Evolutionary conservation across 2,888 invertebrate genomes (phyloP).

Genomic region (Adineta ricciae): DNA sequence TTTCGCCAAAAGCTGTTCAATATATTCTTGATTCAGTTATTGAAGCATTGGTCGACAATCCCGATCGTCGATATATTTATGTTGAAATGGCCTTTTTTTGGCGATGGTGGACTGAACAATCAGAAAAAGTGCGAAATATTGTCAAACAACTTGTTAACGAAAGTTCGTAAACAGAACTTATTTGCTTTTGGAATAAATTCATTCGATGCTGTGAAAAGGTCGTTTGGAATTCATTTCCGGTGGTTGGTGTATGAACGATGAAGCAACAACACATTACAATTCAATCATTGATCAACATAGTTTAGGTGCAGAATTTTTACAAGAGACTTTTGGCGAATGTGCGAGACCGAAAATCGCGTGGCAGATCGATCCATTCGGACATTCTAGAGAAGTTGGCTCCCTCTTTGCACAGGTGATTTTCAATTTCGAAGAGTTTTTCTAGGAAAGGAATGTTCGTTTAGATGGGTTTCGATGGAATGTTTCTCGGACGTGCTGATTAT

Average conservation of each 20-base stretch:
- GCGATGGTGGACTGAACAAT: conserved; percentile 70
- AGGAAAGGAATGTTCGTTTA: neutral
- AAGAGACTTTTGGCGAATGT: conserved; percentile 54
- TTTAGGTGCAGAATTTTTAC: conserved; percentile 52
- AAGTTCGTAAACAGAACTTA: conserved; percentile 33
- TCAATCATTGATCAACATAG: conserved; percentile 56
- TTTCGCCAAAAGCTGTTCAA: neutral
- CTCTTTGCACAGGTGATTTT: conserved; percentile 55
- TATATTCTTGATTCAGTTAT: conserved; percentile 53
- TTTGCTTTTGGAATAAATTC: neutral
- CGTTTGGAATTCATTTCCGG: conserved; percentile 34
- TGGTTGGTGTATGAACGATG: conserved; percentile 52
- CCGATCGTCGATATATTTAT: conserved; percentile 65
- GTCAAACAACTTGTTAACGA: conserved; percentile 61
- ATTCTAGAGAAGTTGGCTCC: conserved; percentile 73
- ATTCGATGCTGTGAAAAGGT: conserved; percentile 39
- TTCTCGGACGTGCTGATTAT: conserved; percentile 49
- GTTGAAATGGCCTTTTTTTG: conserved; percentile 78
- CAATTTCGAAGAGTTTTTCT: no score
- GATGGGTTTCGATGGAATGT: conserved; percentile 28
- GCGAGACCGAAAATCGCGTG: conserved; percentile 67
- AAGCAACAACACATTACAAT: conserved; percentile 54
- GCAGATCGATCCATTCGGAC: conserved; percentile 81
- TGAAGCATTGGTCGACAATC: conserved; percentile 62
- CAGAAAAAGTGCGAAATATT: conserved; percentile 54